A percentile compares a stretch with the other conserved stretches of the same genome.
Conservation (phyloP, 2,888 invertebrate species). For the Pyrochroa serraticornis region DNA sequence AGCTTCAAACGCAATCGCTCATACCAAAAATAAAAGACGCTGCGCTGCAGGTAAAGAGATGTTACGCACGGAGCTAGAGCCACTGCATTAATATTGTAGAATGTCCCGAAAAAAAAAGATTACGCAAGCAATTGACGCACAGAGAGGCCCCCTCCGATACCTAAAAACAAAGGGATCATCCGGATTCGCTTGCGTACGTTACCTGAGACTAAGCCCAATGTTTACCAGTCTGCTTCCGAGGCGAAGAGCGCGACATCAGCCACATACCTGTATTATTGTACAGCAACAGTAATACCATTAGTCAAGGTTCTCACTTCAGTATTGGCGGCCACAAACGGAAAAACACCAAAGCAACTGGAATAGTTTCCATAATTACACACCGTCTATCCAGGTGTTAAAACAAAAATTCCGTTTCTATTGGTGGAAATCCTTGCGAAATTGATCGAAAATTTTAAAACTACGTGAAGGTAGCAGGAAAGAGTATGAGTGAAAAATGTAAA, state of each 20-base stretch:
- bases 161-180: slow-evolving; percentile 54
- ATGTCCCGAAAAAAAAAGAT: slow-evolving; percentile 2
- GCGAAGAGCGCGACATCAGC: slow-evolving; percentile 49
- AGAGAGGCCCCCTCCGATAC: slow-evolving; percentile 55
- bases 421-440: slow-evolving; percentile 31
- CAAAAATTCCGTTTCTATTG: slow-evolving; percentile 26
- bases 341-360: slow-evolving; percentile 39
- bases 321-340: slow-evolving; percentile 44
- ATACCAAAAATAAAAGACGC: not conserved
- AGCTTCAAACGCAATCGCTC: slow-evolving; percentile 8
- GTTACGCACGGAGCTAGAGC: slow-evolving; percentile 33
- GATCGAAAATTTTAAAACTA: not conserved
- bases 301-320: slow-evolving; percentile 45
- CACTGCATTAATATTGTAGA: not conserved
- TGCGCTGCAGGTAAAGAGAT: not conserved
- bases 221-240: slow-evolving; percentile 49
- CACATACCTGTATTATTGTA: slow-evolving; percentile 57
- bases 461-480: slow-evolving; percentile 11
- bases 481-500: slow-evolving; percentile 13
- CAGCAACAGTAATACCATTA: slow-evolving; percentile 58
- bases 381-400: not conserved
- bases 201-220: slow-evolving; percentile 51
- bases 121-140: slow-evolving; percentile 45
- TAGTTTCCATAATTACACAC: slow-evolving; percentile 13
- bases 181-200: slow-evolving; percentile 54